A percentile compares a stretch with the other conserved stretches of the same genome.
Conservation (phyloP, 1,140 invertebrate genomes). For the Vanessa atalanta region DNA sequence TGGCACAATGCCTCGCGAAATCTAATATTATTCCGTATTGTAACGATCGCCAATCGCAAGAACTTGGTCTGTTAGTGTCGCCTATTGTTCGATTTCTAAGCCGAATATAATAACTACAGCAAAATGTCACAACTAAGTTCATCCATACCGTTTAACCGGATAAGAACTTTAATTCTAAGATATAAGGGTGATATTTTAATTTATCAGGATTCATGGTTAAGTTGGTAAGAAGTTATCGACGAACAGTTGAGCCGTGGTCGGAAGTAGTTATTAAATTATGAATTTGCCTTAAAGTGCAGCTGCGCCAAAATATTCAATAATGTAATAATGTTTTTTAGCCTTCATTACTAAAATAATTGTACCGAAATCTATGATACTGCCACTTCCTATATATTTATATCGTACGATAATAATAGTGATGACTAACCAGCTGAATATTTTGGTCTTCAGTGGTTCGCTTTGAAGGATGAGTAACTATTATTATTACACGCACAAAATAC, state of each 20-base stretch:
- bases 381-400: too few relatives aligned
- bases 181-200: constrained; percentile 30
- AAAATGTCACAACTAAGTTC: constrained; percentile 37
- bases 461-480: too few relatives aligned
- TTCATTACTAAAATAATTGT: neutral
- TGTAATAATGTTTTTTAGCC: neutral
- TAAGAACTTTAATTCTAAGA: neutral
- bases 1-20: constrained; percentile 54
- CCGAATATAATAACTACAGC: constrained; percentile 50
- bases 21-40: constrained; percentile 61
- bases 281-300: constrained; percentile 53
- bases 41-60: constrained; percentile 63
- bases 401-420: too few relatives aligned
- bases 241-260: constrained; percentile 46
- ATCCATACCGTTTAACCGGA: neutral
- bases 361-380: neutral
- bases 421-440: too few relatives aligned
- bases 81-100: constrained; percentile 63
- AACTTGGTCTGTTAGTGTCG: constrained; percentile 64
- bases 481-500: too few relatives aligned
- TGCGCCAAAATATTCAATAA: constrained; percentile 32
- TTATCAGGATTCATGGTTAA: constrained; percentile 28
- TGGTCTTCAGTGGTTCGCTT: too few relatives aligned
- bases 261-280: constrained; percentile 63
- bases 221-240: constrained; percentile 41